A percentile compares a stretch with the other conserved stretches of the same genome.
These are phyloP conservation scores for Leucophora obtusa DNA, from an alignment of 2,888 invertebrate genomes.

Conservation along the genomic window DNA sequence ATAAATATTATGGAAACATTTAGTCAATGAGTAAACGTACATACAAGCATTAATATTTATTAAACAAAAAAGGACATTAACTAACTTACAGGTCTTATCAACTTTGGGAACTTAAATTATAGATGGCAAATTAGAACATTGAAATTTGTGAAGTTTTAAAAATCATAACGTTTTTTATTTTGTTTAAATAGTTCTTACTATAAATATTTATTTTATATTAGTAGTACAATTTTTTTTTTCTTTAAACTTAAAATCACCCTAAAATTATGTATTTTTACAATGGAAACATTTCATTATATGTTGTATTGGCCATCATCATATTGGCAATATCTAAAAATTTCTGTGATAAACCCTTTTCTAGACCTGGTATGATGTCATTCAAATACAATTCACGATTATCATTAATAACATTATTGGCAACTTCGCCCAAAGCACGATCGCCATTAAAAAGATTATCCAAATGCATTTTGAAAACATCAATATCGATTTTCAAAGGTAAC, in stretches of 20 bases:
- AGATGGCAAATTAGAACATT: no score
- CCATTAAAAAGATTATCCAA: constrained; percentile 77
- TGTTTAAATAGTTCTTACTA: no score
- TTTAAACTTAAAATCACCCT: background rate
- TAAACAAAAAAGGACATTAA: background rate
- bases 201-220: background rate
- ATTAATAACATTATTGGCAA: constrained; percentile 77
- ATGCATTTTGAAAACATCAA: constrained; percentile 74
- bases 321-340: constrained; percentile 77
- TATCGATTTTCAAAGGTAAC: constrained; percentile 74
- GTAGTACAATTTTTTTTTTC: no score
- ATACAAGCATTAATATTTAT: background rate
- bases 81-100: no score
- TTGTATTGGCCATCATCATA: constrained; percentile 75
- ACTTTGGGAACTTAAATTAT: no score
- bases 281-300: constrained; percentile 79
- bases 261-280: constrained; percentile 49
- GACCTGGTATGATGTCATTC: constrained; percentile 76
- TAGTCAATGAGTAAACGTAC: background rate
- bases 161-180: no score
- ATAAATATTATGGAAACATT: background rate
- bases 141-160: no score
- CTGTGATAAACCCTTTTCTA: constrained; percentile 76
- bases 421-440: constrained; percentile 75
- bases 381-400: constrained; percentile 77